Percentiles rank a stretch among this genome's conserved stretches.
These are phyloP conservation scores for Maccullochella peelii DNA, from an alignment of 2,113 vertebrate species.

Conservation along the genomic window DNA sequence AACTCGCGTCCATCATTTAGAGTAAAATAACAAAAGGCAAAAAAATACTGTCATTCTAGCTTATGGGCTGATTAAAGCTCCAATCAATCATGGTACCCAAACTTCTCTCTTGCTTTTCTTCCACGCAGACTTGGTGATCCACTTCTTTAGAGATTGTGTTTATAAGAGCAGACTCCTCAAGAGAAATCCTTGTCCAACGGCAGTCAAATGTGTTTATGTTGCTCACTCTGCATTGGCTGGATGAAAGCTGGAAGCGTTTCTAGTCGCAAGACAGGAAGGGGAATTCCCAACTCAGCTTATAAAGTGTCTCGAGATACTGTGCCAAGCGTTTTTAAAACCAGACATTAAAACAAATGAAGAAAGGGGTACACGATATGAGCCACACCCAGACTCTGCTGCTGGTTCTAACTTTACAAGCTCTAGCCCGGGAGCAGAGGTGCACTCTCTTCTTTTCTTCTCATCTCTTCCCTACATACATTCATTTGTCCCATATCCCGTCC, in stretches of 20 bases:
- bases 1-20: constrained; percentile 45
- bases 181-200: constrained; percentile 60
- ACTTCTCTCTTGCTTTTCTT: constrained; percentile 11
- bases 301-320: constrained; percentile 62
- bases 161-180: constrained; percentile 34
- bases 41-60: constrained; percentile 73
- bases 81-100: constrained; percentile 30
- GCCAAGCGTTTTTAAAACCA: constrained; percentile 62
- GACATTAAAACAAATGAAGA: constrained; percentile 65
- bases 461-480: constrained; percentile 59
- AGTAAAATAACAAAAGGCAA: constrained; percentile 65
- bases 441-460: not conserved
- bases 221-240: constrained; percentile 2
- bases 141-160: constrained; percentile 27
- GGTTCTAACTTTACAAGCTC: constrained; percentile 55
- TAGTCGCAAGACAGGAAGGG: constrained; percentile 36
- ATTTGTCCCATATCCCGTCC: constrained; percentile 48
- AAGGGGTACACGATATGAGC: constrained; percentile 44
- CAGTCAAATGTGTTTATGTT: constrained; percentile 10
- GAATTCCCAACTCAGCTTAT: constrained; percentile 47
- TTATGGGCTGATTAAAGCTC: constrained; percentile 71
- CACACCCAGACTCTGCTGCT: constrained; percentile 60
- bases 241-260: constrained; percentile 48
- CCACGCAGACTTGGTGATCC: constrained; percentile 17
- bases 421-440: constrained; percentile 46